phyloP scores from a whole-genome alignment of 2,113 vertebrate species.

The Melanotaenia duboulayi region DNA sequence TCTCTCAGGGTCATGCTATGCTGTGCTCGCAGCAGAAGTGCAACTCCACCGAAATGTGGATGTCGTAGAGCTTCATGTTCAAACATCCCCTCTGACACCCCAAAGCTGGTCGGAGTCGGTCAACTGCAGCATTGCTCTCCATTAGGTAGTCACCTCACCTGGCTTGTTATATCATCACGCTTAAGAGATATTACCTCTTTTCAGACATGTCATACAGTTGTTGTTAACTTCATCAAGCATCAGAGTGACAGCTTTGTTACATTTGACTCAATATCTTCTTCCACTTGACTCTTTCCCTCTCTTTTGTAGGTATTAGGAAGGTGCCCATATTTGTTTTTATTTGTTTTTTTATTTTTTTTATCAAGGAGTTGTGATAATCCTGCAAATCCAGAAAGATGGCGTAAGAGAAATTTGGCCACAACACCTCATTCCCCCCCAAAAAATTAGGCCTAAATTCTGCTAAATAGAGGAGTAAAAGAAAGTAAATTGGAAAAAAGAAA shows the following conservation, averaged over 20 bases:
- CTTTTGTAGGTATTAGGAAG: not conserved
- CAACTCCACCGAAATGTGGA: constrained; percentile 79
- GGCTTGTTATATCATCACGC: not conserved
- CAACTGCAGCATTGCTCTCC: constrained; percentile 86
- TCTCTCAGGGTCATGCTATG: constrained; percentile 78
- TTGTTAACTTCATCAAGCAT: not conserved
- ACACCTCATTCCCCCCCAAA: no score
- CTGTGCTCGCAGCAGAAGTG: constrained; percentile 80
- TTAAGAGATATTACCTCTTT: not conserved
- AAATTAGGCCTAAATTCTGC: no score
- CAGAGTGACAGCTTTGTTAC: not conserved
- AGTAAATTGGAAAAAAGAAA: no score
- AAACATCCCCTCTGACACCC: constrained; percentile 63
- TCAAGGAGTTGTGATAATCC: no score
- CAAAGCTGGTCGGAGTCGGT: constrained; percentile 84
- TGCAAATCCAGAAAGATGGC: no score
- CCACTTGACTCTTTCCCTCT: not conserved
- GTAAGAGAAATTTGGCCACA: no score
- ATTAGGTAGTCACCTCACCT: constrained; percentile 78
- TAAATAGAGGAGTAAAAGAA: no score
- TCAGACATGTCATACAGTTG: not conserved
- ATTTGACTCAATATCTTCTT: not conserved
- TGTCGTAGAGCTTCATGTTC: constrained; percentile 80
- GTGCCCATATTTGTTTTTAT: no score
- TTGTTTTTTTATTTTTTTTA: no score